Evolutionary conservation across 2,888 invertebrate genomes (phyloP), one percentile per base, ranked within the genome.

Genomic region (Onchidella celtica): DNA sequence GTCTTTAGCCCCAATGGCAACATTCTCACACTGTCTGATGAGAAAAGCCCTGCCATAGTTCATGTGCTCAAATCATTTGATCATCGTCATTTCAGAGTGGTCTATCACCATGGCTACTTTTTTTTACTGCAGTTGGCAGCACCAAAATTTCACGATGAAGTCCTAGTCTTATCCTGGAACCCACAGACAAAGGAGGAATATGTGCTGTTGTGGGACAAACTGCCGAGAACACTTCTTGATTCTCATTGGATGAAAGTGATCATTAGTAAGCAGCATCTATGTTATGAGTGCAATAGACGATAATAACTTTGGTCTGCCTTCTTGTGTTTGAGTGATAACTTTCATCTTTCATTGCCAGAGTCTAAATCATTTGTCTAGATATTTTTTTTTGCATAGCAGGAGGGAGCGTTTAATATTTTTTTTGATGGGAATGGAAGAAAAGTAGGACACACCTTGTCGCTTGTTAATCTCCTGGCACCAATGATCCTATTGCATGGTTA

Each of bases 171-270:
- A 21, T 77, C 73, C 17, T 80, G 79, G 79, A 74, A 85, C 21
- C 83, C 79, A 2, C 72, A 79, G 32, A 79, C 79, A 1, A 78
- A 78, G 11, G 81, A 82, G 55, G 81, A 81, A 27, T 75, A 81
- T 57, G 72, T 81, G n/a, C 65, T 79, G 32, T 78, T 78, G 17
- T 82, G 84, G 77, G 84, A 85, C 32, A 81, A 82, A 36, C 76
- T 85, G 11, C 85, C 85, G 14, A 79, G 85, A 29, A 82, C 85
- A 4, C 76, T 85, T 4, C 82, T 83, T 2, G 85, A 85, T 65
- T 85, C 85, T 29, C 83, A 83, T 65, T 85, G 85, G 85, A 74
- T 84, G 75, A 84, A 84, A 57, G 84, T 85, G 14, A 75, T 80
- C 68, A 84, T 85, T n/a, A 81, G 83, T 72, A 82, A 84, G 59